These are phyloP conservation scores for Empidonax alnorum DNA, from an alignment of 2,113 vertebrate species.

Conservation along the genomic window DNA sequence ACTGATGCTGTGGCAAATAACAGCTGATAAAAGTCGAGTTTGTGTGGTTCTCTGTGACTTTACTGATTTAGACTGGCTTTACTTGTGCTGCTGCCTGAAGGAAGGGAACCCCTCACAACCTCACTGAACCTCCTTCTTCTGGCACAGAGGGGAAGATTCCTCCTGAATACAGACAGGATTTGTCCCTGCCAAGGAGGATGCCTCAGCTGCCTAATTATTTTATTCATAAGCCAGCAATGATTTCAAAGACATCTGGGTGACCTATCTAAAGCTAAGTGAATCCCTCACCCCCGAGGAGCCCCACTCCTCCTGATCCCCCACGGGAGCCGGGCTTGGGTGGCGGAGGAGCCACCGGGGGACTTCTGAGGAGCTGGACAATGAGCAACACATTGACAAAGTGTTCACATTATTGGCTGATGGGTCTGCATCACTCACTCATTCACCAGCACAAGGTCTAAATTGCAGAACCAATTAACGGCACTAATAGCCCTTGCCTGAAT, in stretches of 20 bases:
- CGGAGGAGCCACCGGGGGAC: slow-evolving; percentile 48
- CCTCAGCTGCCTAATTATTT: slow-evolving; percentile 38
- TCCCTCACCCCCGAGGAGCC: slow-evolving; percentile 43
- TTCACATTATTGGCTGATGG: slow-evolving; percentile 89
- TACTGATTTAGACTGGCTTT: not conserved
- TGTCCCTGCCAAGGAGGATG: not conserved
- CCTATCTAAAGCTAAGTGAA: slow-evolving; percentile 65
- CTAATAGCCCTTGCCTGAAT: slow-evolving; percentile 99
- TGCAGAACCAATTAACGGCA: slow-evolving; percentile 99
- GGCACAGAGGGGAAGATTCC: not conserved
- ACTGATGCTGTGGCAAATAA: rapidly evolving
- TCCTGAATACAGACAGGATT: not conserved
- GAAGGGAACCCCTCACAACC: not conserved
- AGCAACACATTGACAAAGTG: slow-evolving; percentile 90
- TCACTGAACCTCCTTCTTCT: not conserved
- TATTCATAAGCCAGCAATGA: slow-evolving; percentile 14
- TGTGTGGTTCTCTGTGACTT: not conserved
- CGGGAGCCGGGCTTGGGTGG: slow-evolving; percentile 20
- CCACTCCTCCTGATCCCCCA: slow-evolving; percentile 32
- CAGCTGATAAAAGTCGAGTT: not conserved
- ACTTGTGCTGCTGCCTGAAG: rapidly evolving
- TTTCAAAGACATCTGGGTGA: slow-evolving; percentile 72
- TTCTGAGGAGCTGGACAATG: slow-evolving; percentile 85
- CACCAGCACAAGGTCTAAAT: slow-evolving; percentile 97
- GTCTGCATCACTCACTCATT: slow-evolving; percentile 97